Evolutionary conservation across 1,140 invertebrate genomes (phyloP), one percentile per base, ranked within the genome.

Genomic region (Tetramorium alpestre): DNA sequence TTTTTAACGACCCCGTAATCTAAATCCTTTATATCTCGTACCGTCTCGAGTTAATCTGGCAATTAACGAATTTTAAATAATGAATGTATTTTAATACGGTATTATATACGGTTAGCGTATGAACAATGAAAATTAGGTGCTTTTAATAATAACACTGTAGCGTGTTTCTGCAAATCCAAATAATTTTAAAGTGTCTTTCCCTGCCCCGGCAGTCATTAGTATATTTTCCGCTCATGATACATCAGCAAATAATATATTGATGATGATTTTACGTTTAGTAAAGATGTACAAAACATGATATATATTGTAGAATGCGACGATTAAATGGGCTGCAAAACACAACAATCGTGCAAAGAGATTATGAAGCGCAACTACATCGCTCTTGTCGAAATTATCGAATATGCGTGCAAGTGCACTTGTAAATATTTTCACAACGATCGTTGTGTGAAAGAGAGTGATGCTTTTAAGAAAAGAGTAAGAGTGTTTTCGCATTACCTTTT

Each of bases 11-110:
- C 41, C 33, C 6, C 64, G 64, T 4, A 33, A 6, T 81, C 56
- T n/a, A 56, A 84, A 84, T 84, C 64, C 10, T 38, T 81, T 81
- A 70, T 58, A 81, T 81, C 51, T 41, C 49, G 64, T 56, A 28
- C 41, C 2, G 25, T 38, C 41, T 49, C 44, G 28, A 28, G 16
- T 75, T 84, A 84, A 84, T 73, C 41, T 49, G n/a, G 25, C 7
- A 73, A 73, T 82, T 82, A 60, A 73, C 25, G 54, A 22, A 60
- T 75, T 54, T 81, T 70, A 51, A 44, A 70, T 56, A 58, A 81
- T 56, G 6, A 25, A 44, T 10, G 16, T 28, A 44, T 25, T 81
- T 18, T 38, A 81, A 54, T 70, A 56, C 33, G n/a, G 2, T 18
- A 13, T 28, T 22, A 22, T 22, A 22, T 22, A 22, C 22, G 22